Conservation (phyloP, 2,113 vertebrate genomes). For the Anseranas semipalmata region DNA sequence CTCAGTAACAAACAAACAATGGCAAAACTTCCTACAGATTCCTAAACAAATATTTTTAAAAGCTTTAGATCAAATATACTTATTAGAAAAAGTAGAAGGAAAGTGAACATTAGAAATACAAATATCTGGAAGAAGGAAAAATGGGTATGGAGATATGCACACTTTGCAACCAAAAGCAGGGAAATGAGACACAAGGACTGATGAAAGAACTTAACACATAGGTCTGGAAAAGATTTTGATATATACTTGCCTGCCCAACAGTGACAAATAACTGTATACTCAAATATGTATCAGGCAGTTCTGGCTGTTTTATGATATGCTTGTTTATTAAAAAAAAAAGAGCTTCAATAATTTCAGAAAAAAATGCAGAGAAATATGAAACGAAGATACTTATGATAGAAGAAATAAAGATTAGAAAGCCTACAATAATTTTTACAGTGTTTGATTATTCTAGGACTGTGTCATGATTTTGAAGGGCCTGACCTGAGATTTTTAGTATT, state of each 20-base stretch:
- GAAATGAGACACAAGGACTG: neutral
- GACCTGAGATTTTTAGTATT: neutral
- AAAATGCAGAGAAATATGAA: neutral
- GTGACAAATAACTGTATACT: neutral
- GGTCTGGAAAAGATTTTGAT: neutral
- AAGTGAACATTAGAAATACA: neutral
- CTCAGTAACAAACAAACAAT: neutral
- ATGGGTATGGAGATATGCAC: neutral
- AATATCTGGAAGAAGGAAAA: neutral
- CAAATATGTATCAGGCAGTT: fast-evolving
- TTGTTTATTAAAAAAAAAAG: neutral
- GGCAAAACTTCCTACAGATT: neutral
- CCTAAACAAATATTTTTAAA: neutral
- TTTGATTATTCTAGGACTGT: neutral
- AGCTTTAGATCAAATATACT: neutral
- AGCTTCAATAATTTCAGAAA: neutral
- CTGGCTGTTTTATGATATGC: neutral
- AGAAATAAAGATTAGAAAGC: neutral
- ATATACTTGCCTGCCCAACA: neutral
- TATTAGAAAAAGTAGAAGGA: neutral
- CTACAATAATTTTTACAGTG: neutral
- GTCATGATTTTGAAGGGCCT: neutral
- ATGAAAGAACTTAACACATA: neutral
- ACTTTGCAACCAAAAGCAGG: neutral
- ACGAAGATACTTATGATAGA: neutral